A percentile compares a stretch with the other conserved stretches of the same genome.
Conservation (phyloP, 2,797 vertebrate species). For the Sebastes goodei region DNA sequence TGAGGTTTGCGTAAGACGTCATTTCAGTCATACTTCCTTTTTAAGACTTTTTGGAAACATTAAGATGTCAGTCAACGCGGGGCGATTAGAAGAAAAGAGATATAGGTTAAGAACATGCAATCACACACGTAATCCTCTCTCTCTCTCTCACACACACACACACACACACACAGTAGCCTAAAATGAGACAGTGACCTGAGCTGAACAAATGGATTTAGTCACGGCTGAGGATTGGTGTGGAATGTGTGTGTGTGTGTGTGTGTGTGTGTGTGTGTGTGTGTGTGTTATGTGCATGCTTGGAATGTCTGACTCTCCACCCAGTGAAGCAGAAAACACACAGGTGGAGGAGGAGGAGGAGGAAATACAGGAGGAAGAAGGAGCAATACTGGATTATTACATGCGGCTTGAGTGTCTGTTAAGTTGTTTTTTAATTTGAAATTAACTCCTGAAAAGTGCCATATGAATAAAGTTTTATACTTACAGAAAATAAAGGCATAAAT, state of each 20-base stretch:
- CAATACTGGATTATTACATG: not conserved
- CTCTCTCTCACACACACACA: constrained; percentile 33
- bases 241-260: constrained; percentile 71
- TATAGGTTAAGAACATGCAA: constrained; percentile 13
- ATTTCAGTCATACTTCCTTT: not conserved
- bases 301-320: constrained; percentile 72
- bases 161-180: constrained; percentile 26
- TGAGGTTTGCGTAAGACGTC: not conserved
- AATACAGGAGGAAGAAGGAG: constrained; percentile 18
- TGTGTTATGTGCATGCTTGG: constrained; percentile 59
- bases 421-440: not conserved
- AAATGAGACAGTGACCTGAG: constrained; percentile 78
- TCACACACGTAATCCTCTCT: not conserved
- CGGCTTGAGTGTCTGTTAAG: not conserved
- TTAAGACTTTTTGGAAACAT: constrained; percentile 13
- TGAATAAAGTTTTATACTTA: not conserved
- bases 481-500: not conserved
- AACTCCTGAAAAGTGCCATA: not conserved
- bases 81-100: constrained; percentile 3
- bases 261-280: constrained; percentile 28
- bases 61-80: constrained; percentile 31
- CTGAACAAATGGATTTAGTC: constrained; percentile 85
- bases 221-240: constrained; percentile 81
- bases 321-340: constrained; percentile 73
- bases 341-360: constrained; percentile 51